phyloP scores from a whole-genome alignment of 2,797 vertebrate genomes.

The Podargus strigoides region DNA sequence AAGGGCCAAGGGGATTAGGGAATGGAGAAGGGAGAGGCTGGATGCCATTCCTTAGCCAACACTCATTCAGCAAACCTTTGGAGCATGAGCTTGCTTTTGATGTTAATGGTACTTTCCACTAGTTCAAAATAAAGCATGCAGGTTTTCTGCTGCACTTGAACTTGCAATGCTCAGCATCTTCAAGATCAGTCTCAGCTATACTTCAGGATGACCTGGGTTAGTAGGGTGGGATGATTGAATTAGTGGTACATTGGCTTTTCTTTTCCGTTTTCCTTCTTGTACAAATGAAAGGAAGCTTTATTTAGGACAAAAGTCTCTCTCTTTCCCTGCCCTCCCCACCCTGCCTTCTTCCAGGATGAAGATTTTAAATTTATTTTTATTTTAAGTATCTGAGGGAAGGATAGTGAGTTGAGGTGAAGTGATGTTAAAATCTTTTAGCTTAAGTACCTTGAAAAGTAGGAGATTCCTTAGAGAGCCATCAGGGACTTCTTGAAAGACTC shows the following conservation, averaged over 20 bases:
- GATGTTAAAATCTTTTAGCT: not conserved
- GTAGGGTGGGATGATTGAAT: not conserved
- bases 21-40: not conserved
- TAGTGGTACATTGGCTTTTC: not conserved
- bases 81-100: not conserved
- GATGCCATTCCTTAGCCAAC: not conserved
- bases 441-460: conserved; percentile 10
- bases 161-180: not conserved
- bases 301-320: not conserved
- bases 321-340: accelerated
- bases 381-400: not conserved
- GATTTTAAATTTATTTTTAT: not conserved
- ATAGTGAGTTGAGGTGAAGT: not conserved
- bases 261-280: not conserved
- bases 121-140: not conserved
- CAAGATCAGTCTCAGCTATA: not conserved
- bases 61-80: not conserved
- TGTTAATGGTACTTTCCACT: not conserved
- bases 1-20: not conserved
- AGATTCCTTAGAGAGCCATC: not conserved
- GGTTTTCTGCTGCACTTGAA: not conserved
- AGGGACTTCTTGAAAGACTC: conserved; percentile 5
- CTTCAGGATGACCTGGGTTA: not conserved
- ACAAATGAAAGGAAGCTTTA: not conserved
- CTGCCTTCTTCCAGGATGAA: not conserved